Conservation (phyloP, 2,888 invertebrate species). For the Acanthosepion esculentum region DNA sequence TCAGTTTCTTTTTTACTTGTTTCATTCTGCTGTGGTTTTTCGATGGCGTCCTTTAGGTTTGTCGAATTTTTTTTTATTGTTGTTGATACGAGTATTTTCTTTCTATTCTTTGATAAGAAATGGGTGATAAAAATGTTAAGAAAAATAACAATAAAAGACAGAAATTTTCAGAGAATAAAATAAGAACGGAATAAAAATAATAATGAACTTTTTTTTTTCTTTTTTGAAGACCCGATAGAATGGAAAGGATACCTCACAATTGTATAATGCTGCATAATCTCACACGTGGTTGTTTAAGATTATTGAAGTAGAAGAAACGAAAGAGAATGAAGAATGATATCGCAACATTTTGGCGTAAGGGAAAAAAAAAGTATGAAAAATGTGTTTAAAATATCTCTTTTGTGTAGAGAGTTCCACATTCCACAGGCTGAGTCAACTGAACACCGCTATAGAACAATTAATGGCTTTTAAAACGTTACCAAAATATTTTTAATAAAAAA, state of each 20-base stretch:
- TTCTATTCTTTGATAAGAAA: not conserved
- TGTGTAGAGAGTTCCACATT: not conserved
- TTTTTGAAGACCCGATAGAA: not conserved
- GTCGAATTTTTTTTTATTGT: not conserved
- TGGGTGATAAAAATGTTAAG: not conserved
- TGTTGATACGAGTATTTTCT: slow-evolving; percentile 8
- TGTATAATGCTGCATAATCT: not conserved
- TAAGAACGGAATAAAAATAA: not conserved
- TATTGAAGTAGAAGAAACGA: slow-evolving; percentile 5
- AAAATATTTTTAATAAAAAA: slow-evolving; percentile 4
- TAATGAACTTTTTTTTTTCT: not conserved
- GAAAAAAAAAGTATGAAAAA: not conserved
- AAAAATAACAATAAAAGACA: not conserved
- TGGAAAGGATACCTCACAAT: not conserved
- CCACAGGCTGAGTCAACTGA: slow-evolving; percentile 33
- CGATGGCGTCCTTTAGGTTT: not conserved
- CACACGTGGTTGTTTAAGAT: slow-evolving; percentile 33
- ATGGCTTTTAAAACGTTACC: slow-evolving; percentile 33
- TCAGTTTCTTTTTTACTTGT: not conserved
- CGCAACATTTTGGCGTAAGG: not conserved
- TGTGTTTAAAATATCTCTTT: slow-evolving; percentile 33
- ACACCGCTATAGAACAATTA: not conserved
- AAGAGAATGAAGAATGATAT: not conserved
- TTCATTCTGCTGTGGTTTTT: not conserved
- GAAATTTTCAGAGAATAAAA: not conserved